Conservation (phyloP, 1,140 invertebrate genomes). For the Zophobas atratus region DNA sequence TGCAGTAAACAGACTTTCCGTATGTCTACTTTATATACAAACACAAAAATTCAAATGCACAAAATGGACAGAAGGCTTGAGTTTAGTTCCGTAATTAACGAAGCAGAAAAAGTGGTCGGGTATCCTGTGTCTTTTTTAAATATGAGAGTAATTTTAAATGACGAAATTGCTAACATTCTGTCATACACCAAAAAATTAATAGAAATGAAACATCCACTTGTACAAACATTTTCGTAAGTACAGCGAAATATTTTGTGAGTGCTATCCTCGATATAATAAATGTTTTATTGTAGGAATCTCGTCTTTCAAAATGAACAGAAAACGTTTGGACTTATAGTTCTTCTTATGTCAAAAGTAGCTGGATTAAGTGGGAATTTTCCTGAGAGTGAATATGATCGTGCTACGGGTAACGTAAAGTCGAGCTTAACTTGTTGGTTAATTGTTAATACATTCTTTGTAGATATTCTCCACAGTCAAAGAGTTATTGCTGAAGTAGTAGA, state of each 20-base stretch:
- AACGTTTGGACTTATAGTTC: conserved; percentile 90
- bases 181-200: conserved; percentile 91
- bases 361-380: conserved; percentile 82
- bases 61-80: conserved; percentile 12
- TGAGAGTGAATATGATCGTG: conserved; percentile 85
- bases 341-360: conserved; percentile 92
- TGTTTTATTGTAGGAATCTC: conserved; percentile 57
- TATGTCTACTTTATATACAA: neutral
- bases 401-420: conserved; percentile 73
- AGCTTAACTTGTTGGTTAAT: neutral
- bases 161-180: conserved; percentile 94
- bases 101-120: conserved; percentile 96
- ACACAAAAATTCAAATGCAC: neutral
- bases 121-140: conserved; percentile 95
- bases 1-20: neutral
- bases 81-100: conserved; percentile 73
- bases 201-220: conserved; percentile 92
- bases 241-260: too few species aligned
- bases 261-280: neutral
- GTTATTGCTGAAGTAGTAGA: conserved; percentile 95
- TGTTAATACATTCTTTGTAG: conserved; percentile 46
- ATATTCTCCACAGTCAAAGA: conserved; percentile 83
- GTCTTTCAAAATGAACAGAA: conserved; percentile 56
- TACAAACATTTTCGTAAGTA: conserved; percentile 87
- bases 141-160: conserved; percentile 89